Conservation (phyloP, 2,113 vertebrate species). For the Callithrix jacchus region DNA sequence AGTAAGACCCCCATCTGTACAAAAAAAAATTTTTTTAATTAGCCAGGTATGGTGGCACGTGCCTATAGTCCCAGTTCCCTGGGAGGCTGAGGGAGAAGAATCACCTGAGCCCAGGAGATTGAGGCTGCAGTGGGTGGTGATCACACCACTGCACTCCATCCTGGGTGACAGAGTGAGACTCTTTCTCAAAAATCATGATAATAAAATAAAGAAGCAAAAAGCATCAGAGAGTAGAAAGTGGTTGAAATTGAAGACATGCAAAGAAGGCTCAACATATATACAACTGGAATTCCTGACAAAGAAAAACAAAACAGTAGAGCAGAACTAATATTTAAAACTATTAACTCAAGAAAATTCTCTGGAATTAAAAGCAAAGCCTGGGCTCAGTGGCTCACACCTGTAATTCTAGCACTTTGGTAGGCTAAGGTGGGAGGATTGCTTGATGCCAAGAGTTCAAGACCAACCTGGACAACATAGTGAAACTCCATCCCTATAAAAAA, state of each 20-base stretch:
- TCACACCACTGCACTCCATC: too few species aligned
- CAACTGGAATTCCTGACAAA: not conserved
- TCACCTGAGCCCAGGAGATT: not conserved
- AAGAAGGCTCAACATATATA: not conserved
- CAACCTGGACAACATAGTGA: too few species aligned
- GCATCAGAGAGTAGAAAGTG: not conserved
- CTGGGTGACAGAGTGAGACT: too few species aligned
- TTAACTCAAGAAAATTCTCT: not conserved
- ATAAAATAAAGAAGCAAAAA: not conserved
- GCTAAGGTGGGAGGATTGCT: too few species aligned
- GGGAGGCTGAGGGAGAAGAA: not conserved
- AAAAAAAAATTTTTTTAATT: too few species aligned
- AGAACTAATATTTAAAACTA: not conserved
- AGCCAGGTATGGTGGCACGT: too few species aligned
- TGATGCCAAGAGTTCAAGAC: too few species aligned
- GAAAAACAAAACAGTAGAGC: not conserved
- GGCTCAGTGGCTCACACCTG: too few species aligned
- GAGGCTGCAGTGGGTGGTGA: not conserved
- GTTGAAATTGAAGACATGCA: not conserved
- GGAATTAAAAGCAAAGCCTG: not conserved
- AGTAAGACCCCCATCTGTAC: too few species aligned
- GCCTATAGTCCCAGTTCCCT: not conserved
- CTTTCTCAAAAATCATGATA: not conserved
- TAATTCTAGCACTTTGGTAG: too few species aligned
- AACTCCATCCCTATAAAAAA: too few species aligned